Evolutionary conservation across 2,888 invertebrate species (phyloP), one percentile per base, ranked within the genome.

Genomic region (Tribolium freemani): DNA sequence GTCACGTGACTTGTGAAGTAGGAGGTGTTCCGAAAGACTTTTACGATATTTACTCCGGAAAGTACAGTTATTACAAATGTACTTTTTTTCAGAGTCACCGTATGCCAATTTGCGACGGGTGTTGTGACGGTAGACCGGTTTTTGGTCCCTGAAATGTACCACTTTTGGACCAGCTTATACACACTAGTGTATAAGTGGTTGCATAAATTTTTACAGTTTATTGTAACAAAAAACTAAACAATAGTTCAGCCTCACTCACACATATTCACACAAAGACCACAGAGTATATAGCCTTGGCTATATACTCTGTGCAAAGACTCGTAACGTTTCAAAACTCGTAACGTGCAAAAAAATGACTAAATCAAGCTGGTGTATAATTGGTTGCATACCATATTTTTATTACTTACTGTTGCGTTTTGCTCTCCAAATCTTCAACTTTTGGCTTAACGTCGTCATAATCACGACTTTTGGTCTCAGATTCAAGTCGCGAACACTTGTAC

Each of bases 21-120:
- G 20, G 0, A 20, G 58, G 60, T 77, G 77, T 44, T 69, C 71
- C 4, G 13, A 53, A 5, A 77, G 54, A 26, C 71, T 72, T 26
- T 72, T 61, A 6, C 75, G 72, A 48, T 71, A 61, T 38, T 71
- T 71, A 3, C 67, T 45, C 6, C 64, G 61, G 21, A 75, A 77
- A 1, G 75, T 73, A 56, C 77, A 77, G 30, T 63, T 48, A 45
- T 61, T 56, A 44, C 77, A 77, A 2, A 60, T 46, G 61, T 60
- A 75, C 11, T 63, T 70, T 11, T 70, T 61, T 6, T 70, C 69
- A 16, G 69, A 69, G 45, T 69, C 51, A 51, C 51, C 51, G 69
- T 58, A 58, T 3, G 21, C 26, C 11, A 67, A 44, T 44, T 67
- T 67, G 5, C 67, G 56, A 5, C 67, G 56, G 11, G 56, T 56